These are phyloP conservation scores for Sebastes cheni DNA, from an alignment of 2,797 vertebrate genomes.

Conservation along the genomic window DNA sequence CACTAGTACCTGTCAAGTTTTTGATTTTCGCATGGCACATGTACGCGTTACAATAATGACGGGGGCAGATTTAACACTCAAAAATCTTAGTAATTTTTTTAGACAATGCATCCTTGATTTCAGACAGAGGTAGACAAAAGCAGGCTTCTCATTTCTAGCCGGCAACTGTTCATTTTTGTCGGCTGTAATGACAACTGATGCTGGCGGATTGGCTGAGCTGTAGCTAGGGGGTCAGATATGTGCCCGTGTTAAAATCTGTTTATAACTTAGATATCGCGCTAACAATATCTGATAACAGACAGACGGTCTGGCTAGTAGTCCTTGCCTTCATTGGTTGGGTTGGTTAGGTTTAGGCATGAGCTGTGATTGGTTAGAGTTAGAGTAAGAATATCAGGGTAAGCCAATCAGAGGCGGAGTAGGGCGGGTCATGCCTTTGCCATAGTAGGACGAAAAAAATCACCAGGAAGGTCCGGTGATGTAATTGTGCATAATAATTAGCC, in stretches of 20 bases:
- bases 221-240: not conserved
- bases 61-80: not conserved
- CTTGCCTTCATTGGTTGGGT: not conserved
- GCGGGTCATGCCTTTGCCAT: no score
- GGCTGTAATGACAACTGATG: not conserved
- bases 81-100: not conserved
- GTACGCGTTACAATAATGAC: not conserved
- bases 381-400: not conserved
- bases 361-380: not conserved
- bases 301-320: not conserved
- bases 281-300: not conserved
- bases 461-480: no score
- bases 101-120: not conserved
- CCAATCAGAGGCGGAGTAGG: not conserved
- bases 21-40: not conserved
- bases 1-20: not conserved
- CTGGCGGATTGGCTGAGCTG: not conserved
- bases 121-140: not conserved
- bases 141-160: not conserved
- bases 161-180: not conserved
- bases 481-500: no score
- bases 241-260: not conserved
- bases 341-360: not conserved
- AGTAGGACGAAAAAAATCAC: no score
- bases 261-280: rapidly evolving